Base-by-base conservation (phyloP, 1,140 invertebrate species). In the Bombus soroeensis region DNA sequence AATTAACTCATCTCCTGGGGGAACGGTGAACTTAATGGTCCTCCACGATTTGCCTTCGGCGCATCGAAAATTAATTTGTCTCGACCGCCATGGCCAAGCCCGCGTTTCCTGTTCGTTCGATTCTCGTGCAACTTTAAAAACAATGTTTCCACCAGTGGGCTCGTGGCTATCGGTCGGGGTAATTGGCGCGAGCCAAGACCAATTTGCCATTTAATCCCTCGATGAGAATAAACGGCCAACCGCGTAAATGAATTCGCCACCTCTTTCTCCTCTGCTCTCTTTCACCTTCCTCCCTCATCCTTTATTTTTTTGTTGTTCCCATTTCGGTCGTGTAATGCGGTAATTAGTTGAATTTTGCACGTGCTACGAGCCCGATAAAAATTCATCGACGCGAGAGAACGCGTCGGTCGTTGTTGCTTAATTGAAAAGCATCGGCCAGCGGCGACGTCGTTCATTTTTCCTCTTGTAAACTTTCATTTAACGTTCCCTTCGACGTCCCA, bases 161-260 rank as follows among this genome's bases (percentile, higher is more conserved):
- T 18, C 62, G 28, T 32, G 66, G 6, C 32, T 62, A 62, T 62
- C n/a, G 79, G 28, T 6, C 32, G 28, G 66, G 57, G 59, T 87
- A 88, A 88, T 81, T 87, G 80, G 47, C 47, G 68, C 41, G 76
- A 84, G 59, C 57, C 81, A 79, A 66, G 72, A 79, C 81, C 83
- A 83, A 85, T 87, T 83, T 47, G 70, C 81, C 81, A 79, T 88
- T 86, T 85, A 87, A 89, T 87, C 84, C 70, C 70, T 68, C 83
- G 75, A 80, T 89, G 83, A 83, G 86, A 85, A 85, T 86, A 79
- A 81, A 87, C 82, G 84, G 34, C 13, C 43, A 47, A 32, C 37
- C 62, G 37, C 47, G 73, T 78, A 62, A 87, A 82, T 81, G 68
- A 75, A 82, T 86, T 85, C 87, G 8, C 66, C 83, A 12, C 15